A percentile compares a stretch with the other conserved stretches of the same genome.
Conservation (phyloP, 2,113 vertebrate genomes). For the Chrysemys picta region DNA sequence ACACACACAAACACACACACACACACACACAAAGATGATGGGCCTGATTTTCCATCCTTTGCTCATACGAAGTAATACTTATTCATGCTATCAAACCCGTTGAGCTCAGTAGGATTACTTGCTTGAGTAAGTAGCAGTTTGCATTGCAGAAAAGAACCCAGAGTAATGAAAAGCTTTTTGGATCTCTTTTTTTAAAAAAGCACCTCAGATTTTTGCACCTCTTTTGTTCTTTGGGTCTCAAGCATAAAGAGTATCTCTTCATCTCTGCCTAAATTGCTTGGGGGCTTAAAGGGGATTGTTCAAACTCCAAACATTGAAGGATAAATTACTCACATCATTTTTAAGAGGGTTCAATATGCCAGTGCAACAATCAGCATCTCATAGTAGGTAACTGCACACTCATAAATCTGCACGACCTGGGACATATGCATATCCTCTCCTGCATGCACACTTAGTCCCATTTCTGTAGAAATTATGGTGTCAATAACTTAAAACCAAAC, state of each 20-base stretch:
- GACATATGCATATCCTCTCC: background rate
- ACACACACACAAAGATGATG: background rate
- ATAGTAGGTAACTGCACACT: background rate
- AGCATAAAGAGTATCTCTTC: background rate
- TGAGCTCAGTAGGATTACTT: background rate
- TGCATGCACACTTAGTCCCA: background rate
- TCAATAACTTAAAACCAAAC: background rate
- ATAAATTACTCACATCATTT: background rate
- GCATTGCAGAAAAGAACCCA: background rate
- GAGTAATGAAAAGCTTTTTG: background rate
- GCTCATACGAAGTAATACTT: fast-evolving
- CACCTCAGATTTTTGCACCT: background rate
- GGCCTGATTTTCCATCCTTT: background rate
- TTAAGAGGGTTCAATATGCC: background rate
- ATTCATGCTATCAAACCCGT: background rate
- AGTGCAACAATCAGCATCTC: background rate
- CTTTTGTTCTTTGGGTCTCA: background rate
- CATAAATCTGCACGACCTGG: background rate
- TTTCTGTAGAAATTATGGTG: background rate
- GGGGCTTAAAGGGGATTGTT: background rate
- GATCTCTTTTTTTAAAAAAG: background rate
- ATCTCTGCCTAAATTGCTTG: background rate
- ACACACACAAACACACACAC: background rate
- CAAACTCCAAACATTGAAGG: background rate
- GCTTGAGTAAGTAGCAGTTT: background rate